Base-by-base conservation (phyloP, 1,140 invertebrate species). In the Ptiloglossa arizonensis region DNA sequence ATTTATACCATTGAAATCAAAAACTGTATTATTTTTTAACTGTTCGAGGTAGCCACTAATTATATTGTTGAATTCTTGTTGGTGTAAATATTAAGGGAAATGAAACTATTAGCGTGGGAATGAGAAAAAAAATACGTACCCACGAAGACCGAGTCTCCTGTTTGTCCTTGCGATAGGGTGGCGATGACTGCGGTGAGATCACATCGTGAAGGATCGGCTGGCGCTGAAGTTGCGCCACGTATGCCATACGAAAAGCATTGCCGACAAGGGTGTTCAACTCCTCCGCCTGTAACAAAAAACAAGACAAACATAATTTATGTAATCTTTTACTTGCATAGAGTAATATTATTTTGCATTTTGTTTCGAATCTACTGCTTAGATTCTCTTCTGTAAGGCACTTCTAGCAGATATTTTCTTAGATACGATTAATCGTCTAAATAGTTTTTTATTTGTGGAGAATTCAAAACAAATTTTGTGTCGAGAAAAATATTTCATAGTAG, bases 181-280 rank as follows among this genome's bases (percentile, higher is more conserved):
- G 82, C 62, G 89, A 82, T n/a, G 91, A 87, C 72, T 92, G 91
- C 76, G 94, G 92, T 57, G 93, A 87, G 88, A 92, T 92, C 88
- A 93, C 92, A 91, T 92, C 91, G 91, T 94, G 93, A 85, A 94
- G 91, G 83, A 92, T 94, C 75, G 93, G 93, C 81, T 94, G 93
- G 87, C 94, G 93, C 91, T 97, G 96, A 89, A 96, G 94, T 91
- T 97, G 96, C 87, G 96, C 96, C 86, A 96, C 96, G 93, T 97
- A 97, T 85, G 97, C 97, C 95, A 97, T 97, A 90, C 97, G 96
- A 94, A 97, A 97, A 87, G 97, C 97, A 96, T 97, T 96, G 91
- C 97, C 97, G 83, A 97, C 96, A 84, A 97, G 95, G 78, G 96
- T 94, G 93, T 97, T 97, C 88, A 97, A 92, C 93, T 97, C 96